Conservation (phyloP, 2,888 invertebrate genomes). For the Ypsolopha sequella region DNA sequence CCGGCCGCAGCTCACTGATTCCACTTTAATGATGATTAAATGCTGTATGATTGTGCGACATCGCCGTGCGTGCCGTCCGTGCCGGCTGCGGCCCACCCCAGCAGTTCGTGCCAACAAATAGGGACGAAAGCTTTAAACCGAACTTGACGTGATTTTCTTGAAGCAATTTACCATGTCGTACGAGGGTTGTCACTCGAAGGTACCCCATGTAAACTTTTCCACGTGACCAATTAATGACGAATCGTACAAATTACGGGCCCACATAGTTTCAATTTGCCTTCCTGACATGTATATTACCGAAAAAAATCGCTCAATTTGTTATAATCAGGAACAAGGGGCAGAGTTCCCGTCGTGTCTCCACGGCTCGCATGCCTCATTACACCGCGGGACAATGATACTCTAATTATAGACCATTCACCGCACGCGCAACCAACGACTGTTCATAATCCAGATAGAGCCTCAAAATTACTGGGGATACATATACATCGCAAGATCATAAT, state of each 20-base stretch:
- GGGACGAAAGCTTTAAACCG: slow-evolving; percentile 13
- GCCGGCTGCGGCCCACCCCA: slow-evolving; percentile 8
- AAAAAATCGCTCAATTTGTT: slow-evolving; percentile 42
- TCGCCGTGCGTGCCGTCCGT: slow-evolving; percentile 32
- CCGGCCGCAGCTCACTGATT: slow-evolving; percentile 38
- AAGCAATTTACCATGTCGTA: neutral
- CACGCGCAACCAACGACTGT: slow-evolving; percentile 46
- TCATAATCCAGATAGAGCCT: slow-evolving; percentile 39
- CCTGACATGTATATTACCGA: slow-evolving; percentile 34
- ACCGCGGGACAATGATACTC: slow-evolving; percentile 55
- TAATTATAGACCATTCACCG: slow-evolving; percentile 63
- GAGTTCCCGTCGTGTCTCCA: slow-evolving; percentile 26
- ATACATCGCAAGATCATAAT: neutral
- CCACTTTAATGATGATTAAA: slow-evolving; percentile 67
- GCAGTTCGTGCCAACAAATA: slow-evolving; percentile 7
- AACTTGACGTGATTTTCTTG: slow-evolving; percentile 11
- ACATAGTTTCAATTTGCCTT: neutral
- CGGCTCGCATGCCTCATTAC: slow-evolving; percentile 42
- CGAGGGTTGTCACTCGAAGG: too few relatives aligned
- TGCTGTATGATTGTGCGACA: slow-evolving; percentile 50
- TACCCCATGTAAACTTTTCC: neutral
- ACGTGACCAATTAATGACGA: neutral
- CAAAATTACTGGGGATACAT: slow-evolving; percentile 14
- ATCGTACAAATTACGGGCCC: neutral
- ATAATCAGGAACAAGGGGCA: slow-evolving; percentile 48